Percentiles rank a stretch among this genome's conserved stretches.
These are phyloP conservation scores for Cotesia vestalis DNA, from an alignment of 1,140 invertebrate species.

Conservation along the genomic window DNA sequence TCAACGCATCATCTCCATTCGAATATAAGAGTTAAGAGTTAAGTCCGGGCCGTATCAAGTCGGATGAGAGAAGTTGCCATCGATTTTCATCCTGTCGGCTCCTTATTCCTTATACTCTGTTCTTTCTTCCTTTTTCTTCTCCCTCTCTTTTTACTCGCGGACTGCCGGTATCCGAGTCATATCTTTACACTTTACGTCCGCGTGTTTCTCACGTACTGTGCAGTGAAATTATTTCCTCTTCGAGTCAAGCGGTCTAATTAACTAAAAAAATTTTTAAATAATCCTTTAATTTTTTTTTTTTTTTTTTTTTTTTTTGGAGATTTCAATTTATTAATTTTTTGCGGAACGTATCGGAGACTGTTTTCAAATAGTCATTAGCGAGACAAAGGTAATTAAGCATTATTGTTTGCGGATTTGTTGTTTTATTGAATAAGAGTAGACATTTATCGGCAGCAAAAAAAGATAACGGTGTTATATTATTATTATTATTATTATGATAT, in stretches of 20 bases:
- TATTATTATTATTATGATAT: no score
- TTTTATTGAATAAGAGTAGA: background rate
- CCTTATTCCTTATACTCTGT: conserved; percentile 38
- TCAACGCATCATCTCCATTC: conserved; percentile 66
- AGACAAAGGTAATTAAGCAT: no score
- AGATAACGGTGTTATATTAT: background rate
- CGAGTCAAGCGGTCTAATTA: background rate
- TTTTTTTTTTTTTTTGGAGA: background rate
- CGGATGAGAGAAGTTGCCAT: conserved; percentile 42
- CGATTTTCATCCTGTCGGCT: conserved; percentile 64
- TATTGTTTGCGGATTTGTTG: background rate
- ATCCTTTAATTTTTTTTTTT: background rate
- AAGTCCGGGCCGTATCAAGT: conserved; percentile 43
- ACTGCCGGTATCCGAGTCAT: conserved; percentile 30
- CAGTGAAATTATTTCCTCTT: conserved; percentile 16
- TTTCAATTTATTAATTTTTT: no score
- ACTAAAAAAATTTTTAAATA: conserved; percentile 12
- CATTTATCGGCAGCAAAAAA: background rate
- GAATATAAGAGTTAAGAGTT: conserved; percentile 46
- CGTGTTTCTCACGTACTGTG: conserved; percentile 48
- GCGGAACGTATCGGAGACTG: no score
- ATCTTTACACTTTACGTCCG: conserved; percentile 39
- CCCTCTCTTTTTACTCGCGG: conserved; percentile 45
- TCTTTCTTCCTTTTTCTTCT: conserved; percentile 42
- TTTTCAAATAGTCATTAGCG: no score